phyloP scores from a whole-genome alignment of 2,888 invertebrate genomes.

The Myathropa florea region DNA sequence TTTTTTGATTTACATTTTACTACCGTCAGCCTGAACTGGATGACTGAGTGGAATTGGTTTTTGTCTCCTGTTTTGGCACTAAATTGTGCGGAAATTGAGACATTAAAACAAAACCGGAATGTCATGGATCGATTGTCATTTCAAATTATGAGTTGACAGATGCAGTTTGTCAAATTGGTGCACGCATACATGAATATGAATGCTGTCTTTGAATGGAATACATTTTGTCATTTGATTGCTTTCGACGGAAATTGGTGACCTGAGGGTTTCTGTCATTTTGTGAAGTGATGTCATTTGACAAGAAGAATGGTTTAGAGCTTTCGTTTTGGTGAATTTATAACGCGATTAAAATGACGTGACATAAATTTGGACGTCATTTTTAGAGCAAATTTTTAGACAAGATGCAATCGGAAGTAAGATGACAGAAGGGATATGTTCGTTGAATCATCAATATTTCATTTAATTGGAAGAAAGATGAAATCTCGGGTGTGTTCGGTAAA shows the following conservation, averaged over 20 bases:
- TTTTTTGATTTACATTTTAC: conserved; percentile 47
- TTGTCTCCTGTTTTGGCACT: conserved; percentile 14
- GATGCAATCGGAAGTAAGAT: no score
- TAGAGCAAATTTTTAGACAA: no score
- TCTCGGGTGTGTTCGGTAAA: no score
- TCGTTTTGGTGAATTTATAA: no score
- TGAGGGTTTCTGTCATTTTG: background rate
- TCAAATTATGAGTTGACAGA: conserved; percentile 31
- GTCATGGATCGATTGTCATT: conserved; percentile 38
- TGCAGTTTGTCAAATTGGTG: background rate
- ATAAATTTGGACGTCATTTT: no score
- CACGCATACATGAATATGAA: background rate
- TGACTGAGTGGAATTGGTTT: conserved; percentile 13
- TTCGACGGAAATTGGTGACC: background rate
- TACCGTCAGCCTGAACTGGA: no score
- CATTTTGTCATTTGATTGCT: background rate
- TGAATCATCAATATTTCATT: background rate
- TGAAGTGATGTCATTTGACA: background rate
- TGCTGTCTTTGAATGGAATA: background rate
- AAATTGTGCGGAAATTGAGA: conserved; percentile 54
- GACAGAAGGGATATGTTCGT: no score
- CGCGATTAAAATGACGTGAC: no score
- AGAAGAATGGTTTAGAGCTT: background rate
- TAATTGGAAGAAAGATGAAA: background rate
- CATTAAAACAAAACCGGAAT: conserved; percentile 32